Evolutionary conservation across 2,888 invertebrate genomes (phyloP), one percentile per base, ranked within the genome.

Genomic region (Tineola bisselliella): DNA sequence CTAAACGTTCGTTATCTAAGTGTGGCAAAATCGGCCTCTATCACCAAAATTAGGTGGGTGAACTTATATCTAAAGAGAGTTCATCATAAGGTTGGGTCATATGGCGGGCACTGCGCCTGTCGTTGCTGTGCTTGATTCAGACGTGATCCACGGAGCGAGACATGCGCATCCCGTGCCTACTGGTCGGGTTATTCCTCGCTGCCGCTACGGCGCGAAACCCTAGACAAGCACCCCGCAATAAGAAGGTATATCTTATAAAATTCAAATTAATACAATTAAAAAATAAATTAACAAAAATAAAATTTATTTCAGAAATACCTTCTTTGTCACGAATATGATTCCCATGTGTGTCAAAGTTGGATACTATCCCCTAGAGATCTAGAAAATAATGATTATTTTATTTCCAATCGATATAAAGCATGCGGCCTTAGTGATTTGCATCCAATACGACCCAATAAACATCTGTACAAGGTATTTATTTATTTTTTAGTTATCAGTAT

Each of bases 41-140:
- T 84, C 84, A 66, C 73, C 71, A 69, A 82, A 86, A 83, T 81
- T 84, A 75, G 84, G 84, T 83, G 81, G 79, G 75, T 81, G 82
- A 82, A 81, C 82, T 79, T 76, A 79, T 84, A 84, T 86, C 81
- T 79, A 67, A 68, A 65, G 69, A 68, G 79, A 69, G 80, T 81
- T 81, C 78, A 81, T 77, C 76, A 73, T 69, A 69, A 43, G 75
- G 80, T 79, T 76, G 79, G 84, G 84, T 83, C 84, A 82, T 71
- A 69, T 73, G 75, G 73, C 78, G 75, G 72, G 63, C 75, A 72
- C 73, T 74, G 76, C 72, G 77, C 72, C 68, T 62, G 66, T 48
- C 48, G 48, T 3, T 18, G 18, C 56, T 3, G 25, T 56, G 8
- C 30, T 56, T 56, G 56, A 13, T 33, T 58, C 58, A 58, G 31